These are phyloP conservation scores for Dendronephthya gigantea DNA, from an alignment of 64 coral and sea anemone species.

Conservation along the genomic window DNA sequence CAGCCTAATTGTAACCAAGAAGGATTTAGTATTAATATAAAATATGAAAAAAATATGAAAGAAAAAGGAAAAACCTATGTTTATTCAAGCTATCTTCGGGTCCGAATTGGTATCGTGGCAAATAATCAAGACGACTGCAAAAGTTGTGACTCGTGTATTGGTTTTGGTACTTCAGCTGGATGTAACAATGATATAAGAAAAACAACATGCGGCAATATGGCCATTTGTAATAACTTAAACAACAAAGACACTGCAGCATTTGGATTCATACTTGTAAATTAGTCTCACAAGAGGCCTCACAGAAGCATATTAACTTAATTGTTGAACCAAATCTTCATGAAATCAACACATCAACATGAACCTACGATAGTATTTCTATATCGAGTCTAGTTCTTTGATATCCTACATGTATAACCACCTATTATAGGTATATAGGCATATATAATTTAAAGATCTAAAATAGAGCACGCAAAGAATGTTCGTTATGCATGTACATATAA, in stretches of 20 bases:
- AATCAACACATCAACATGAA: no score
- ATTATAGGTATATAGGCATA: no score
- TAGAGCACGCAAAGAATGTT: no score
- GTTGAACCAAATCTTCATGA: no score
- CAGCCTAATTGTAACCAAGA: conserved; percentile 16
- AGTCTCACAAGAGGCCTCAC: background rate
- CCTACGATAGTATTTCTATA: no score
- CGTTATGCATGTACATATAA: no score
- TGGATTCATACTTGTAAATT: background rate
- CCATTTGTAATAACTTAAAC: background rate
- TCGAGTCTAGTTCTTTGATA: no score
- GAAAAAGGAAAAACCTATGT: background rate
- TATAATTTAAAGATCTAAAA: no score
- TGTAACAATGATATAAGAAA: background rate
- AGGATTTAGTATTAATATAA: background rate
- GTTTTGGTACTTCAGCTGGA: background rate
- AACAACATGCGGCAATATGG: background rate
- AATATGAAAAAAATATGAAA: no score
- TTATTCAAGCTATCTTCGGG: background rate
- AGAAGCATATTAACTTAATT: no score
- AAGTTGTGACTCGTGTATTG: background rate
- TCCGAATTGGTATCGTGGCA: background rate
- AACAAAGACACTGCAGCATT: background rate
- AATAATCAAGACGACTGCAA: background rate
- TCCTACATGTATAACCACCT: no score